A percentile compares a stretch with the other conserved stretches of the same genome.
phyloP scores from a whole-genome alignment of 2,113 vertebrate species.

The Nansenia antarctica region DNA sequence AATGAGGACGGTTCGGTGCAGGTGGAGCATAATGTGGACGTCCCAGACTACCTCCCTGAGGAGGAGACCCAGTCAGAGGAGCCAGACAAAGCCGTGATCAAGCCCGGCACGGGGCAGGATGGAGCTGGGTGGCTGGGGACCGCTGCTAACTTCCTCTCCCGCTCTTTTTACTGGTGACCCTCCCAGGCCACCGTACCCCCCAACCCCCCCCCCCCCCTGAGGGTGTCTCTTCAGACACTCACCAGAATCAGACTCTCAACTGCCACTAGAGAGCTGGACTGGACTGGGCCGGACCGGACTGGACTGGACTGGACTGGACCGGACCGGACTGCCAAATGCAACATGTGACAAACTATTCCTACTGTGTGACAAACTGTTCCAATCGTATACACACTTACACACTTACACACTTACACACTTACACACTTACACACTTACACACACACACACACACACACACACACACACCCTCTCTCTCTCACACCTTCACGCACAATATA shows the following conservation, averaged over 20 bases:
- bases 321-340: conserved; percentile 85
- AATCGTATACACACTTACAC: neutral
- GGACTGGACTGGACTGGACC: conserved; percentile 79
- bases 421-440: neutral
- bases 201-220: neutral
- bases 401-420: neutral
- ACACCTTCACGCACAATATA: too few relatives aligned
- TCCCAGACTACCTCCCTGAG: conserved; percentile 91
- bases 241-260: conserved; percentile 41
- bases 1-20: conserved; percentile 81
- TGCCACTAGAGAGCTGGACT: conserved; percentile 70
- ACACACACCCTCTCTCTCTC: neutral
- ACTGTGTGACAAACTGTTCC: conserved; percentile 76
- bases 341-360: conserved; percentile 80
- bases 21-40: conserved; percentile 84
- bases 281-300: conserved; percentile 78
- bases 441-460: neutral
- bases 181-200: neutral
- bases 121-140: conserved; percentile 87
- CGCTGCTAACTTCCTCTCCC: conserved; percentile 90
- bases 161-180: conserved; percentile 94
- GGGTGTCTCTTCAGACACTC: conserved; percentile 42
- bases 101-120: conserved; percentile 80
- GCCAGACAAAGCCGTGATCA: conserved; percentile 86
- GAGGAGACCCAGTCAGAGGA: conserved; percentile 90